Evolutionary conservation across 2,888 invertebrate species (phyloP), one percentile per base, ranked within the genome.

Genomic region (Melangyna quadrimaculata): DNA sequence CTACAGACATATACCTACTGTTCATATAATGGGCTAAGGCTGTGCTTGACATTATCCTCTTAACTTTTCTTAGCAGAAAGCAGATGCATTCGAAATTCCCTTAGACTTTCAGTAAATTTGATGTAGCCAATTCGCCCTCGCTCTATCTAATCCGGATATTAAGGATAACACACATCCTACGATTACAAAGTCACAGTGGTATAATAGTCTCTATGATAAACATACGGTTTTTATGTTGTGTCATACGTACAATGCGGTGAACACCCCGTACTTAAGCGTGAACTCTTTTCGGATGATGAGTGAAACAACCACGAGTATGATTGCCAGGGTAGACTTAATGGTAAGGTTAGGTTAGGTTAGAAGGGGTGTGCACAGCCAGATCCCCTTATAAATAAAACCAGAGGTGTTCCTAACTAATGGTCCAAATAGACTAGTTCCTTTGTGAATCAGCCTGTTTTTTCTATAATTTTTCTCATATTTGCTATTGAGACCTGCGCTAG

Each of bases 191-290:
- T 77, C 72, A 70, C 71, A 77, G 75, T 77, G 69, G 61, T 61
- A 75, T 3, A 17, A 48, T 65, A 63, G 48, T 32, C 51, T 63
- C 67, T 77, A n/a, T 78, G 86, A 86, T 81, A 77, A 81, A 65
- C 81, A 81, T 75, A 81, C 63, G 80, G 77, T 81, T 86, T 72
- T 77, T 81, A 75, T 83, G 75, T 48, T 57, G 48, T 67, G 65
- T 45, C 65, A 67, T 67, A 63, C 45, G 51, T 53, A 84, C 71
- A 77, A 77, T 86, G 69, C 77, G 67, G 72, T 72, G 61, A 63
- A 73, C 51, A 69, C 63, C 69, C 73, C 45, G 67, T 69, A 73
- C 72, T 83, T 51, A 67, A 73, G 55, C 40, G 51, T 75, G 40
- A n/a, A 65, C 63, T 57, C 32, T 51, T 37, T 63, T 10, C 32